Conservation (phyloP, 64 coral and sea anemone genomes). For the Orbicella faveolata region DNA sequence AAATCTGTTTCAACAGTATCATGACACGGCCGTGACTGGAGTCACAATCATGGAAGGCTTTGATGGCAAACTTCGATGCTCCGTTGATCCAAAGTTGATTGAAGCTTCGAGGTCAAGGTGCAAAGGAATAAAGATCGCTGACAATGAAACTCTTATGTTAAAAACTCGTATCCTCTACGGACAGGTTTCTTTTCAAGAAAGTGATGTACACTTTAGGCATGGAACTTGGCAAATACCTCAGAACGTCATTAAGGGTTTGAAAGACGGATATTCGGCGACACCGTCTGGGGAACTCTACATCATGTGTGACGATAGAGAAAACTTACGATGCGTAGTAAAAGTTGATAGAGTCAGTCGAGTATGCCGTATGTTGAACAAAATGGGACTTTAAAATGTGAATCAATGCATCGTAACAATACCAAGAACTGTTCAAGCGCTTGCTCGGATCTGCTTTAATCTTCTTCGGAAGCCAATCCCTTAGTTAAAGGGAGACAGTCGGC, state of each 20-base stretch:
- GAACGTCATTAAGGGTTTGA: background rate
- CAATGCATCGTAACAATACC: background rate
- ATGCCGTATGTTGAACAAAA: too few species aligned
- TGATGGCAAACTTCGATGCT: background rate
- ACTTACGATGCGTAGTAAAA: background rate
- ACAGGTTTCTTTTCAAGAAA: background rate
- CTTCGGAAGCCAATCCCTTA: too few species aligned
- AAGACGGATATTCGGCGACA: background rate
- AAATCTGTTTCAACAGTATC: background rate
- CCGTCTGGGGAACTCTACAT: background rate
- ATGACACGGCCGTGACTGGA: background rate
- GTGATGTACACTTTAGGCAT: background rate
- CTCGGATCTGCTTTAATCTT: too few species aligned
- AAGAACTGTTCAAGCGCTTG: too few species aligned
- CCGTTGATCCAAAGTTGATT: background rate
- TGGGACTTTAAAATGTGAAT: background rate
- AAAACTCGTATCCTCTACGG: background rate
- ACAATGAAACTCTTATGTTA: background rate
- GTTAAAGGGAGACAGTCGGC: too few species aligned
- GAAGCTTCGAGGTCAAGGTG: background rate
- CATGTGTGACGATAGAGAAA: background rate
- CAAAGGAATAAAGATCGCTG: background rate
- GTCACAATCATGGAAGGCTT: background rate
- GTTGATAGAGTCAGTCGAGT: background rate
- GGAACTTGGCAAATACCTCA: background rate